Evolutionary conservation across 2,113 vertebrate genomes (phyloP).

Genomic region (Garra rufa): DNA sequence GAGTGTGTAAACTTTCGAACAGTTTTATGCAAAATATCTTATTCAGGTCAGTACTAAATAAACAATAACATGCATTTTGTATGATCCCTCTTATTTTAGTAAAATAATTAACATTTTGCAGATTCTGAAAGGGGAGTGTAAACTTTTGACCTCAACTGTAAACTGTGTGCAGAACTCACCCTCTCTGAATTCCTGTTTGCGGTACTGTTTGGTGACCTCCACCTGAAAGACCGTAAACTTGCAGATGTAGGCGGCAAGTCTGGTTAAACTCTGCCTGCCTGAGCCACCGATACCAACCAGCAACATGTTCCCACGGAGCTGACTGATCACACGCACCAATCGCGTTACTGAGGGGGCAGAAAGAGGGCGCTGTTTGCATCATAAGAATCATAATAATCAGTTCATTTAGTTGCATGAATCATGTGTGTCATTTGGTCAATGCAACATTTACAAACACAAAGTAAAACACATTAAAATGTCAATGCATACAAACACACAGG

Average conservation of each 20-base stretch:
- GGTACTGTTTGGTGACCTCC: slow-evolving; percentile 86
- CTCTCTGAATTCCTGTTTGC: slow-evolving; percentile 87
- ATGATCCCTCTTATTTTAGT: too few relatives aligned
- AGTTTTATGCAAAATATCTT: too few relatives aligned
- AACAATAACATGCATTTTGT: too few relatives aligned
- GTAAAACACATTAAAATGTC: neutral
- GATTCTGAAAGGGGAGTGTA: too few relatives aligned
- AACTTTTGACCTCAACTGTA: too few relatives aligned
- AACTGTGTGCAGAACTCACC: slow-evolving; percentile 67
- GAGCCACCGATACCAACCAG: slow-evolving; percentile 88
- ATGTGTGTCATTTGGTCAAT: slow-evolving; percentile 9
- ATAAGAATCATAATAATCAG: neutral
- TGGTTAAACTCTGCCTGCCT: slow-evolving; percentile 85
- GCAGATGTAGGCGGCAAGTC: slow-evolving; percentile 83
- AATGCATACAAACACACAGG: slow-evolving; percentile 29
- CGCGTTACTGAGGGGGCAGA: slow-evolving; percentile 74
- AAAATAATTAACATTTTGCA: too few relatives aligned
- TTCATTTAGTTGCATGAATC: slow-evolving; percentile 21
- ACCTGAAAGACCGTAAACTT: slow-evolving; percentile 85
- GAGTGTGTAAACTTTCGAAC: too few relatives aligned
- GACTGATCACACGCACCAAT: slow-evolving; percentile 86
- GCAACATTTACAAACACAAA: slow-evolving; percentile 32
- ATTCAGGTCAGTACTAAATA: too few relatives aligned
- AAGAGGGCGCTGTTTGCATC: neutral
- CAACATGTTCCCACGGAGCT: slow-evolving; percentile 89